Base-by-base conservation (phyloP, 2,888 invertebrate species). In the Drosophila barbarae region DNA sequence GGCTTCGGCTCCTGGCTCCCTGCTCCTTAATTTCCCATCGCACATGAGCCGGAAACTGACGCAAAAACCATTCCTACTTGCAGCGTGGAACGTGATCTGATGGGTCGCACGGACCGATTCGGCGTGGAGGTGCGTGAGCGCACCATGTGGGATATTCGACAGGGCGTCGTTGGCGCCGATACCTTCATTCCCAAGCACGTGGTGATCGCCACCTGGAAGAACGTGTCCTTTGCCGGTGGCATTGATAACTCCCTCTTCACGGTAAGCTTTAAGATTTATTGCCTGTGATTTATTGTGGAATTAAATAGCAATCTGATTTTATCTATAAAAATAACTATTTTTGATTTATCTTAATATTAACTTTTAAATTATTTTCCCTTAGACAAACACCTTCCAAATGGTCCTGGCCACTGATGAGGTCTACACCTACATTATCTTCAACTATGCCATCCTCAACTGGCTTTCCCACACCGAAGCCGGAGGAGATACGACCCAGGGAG, bases 371-470 rank as follows among this genome's bases (percentile, higher is more conserved):
- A 18, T 34, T 52, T 18, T 30, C 35, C 13, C n/a, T 7, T 90
- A 96, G 94, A 96, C 97, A 2, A 98, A 98, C 88, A 97, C 98
- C 0, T 99, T 98, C 91, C 99, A 99, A 93, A 91, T 96, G 92
- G 93, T 98, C 4, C 88, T 99, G 54, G 96, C 95, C 0, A 97
- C 98, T 0, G 97, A 98, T 87, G 98, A 97, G 90, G 95, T 96
- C 4, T 94, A 95, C 85, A 97, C 98, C 0, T 99, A 98, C 87
- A 96, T 94, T 1, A 96, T 99, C 56, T 97, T 96, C 89, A 99
- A 99, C 90, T 99, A 99, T 88, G 92, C 94, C 54, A 93, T 95
- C 73, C 93, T 99, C 66, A 94, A 94, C 82, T 98, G 98, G 97
- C 95, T 95, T 12, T 93, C 95, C 12, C 96, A 96, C 83, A 96